Evolutionary conservation across 2,888 invertebrate species (phyloP).

Genomic region (Pogonocherus hispidulus): DNA sequence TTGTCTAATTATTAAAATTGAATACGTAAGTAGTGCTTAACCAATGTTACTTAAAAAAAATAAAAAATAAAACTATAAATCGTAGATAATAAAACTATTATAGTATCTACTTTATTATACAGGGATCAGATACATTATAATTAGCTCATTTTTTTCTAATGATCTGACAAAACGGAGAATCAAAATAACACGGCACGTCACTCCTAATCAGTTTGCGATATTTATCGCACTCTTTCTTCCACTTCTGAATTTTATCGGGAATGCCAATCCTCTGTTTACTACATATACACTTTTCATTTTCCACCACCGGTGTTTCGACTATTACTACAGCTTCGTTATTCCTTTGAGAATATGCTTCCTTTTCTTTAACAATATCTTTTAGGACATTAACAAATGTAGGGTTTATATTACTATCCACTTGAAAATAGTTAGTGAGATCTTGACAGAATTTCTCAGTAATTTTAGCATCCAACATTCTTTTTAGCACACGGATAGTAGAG

Average conservation of each 20-base stretch:
- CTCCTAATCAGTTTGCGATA: conserved; percentile 43
- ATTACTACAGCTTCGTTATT: not conserved
- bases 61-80: no score
- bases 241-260: conserved; percentile 47
- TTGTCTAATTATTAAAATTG: no score
- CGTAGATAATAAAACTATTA: no score
- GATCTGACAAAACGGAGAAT: conserved; percentile 51
- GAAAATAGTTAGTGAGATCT: not conserved
- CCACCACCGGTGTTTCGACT: not conserved
- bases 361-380: not conserved
- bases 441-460: not conserved
- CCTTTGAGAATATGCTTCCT: not conserved
- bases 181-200: conserved; percentile 51
- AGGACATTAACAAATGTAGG: not conserved
- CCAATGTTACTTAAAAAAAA: no score
- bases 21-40: no score
- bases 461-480: conserved; percentile 18
- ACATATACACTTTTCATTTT: conserved; percentile 39
- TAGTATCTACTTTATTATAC: no score
- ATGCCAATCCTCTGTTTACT: conserved; percentile 36
- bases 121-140: no score
- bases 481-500: conserved; percentile 17
- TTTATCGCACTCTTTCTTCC: conserved; percentile 44
- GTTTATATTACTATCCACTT: not conserved
- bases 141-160: not conserved